Evolutionary conservation across 2,888 invertebrate genomes (phyloP).

Genomic region (Slavum lentiscoides): DNA sequence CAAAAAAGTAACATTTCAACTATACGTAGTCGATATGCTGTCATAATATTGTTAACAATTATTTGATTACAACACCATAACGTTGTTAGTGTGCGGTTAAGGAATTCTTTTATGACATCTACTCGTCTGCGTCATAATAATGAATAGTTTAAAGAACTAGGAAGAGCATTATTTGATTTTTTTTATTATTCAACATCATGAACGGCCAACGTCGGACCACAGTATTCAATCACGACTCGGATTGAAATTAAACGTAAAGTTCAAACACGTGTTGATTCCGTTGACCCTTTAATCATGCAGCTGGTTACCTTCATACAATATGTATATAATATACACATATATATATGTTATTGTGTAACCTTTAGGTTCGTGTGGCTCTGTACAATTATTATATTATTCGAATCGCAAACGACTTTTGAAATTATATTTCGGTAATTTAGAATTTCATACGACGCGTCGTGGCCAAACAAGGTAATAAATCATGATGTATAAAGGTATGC

Average conservation of each 20-base stretch:
- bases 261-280: slow-evolving; percentile 28
- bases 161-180: background rate
- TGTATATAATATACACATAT: background rate
- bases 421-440: slow-evolving; percentile 15
- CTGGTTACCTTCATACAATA: background rate
- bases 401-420: background rate
- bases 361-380: background rate
- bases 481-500: background rate
- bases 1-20: no score
- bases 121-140: background rate
- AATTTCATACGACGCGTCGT: background rate
- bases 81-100: background rate
- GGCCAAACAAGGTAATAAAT: slow-evolving; percentile 38
- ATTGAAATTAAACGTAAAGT: slow-evolving; percentile 21
- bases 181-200: background rate
- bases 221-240: slow-evolving; percentile 3
- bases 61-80: background rate
- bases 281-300: slow-evolving; percentile 17
- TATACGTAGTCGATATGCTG: no score
- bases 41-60: background rate
- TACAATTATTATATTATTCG: background rate
- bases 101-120: no score
- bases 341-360: background rate
- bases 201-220: background rate
- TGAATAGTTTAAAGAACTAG: background rate